phyloP scores from a whole-genome alignment of 2,888 invertebrate genomes.

The Sesamia inferens region DNA sequence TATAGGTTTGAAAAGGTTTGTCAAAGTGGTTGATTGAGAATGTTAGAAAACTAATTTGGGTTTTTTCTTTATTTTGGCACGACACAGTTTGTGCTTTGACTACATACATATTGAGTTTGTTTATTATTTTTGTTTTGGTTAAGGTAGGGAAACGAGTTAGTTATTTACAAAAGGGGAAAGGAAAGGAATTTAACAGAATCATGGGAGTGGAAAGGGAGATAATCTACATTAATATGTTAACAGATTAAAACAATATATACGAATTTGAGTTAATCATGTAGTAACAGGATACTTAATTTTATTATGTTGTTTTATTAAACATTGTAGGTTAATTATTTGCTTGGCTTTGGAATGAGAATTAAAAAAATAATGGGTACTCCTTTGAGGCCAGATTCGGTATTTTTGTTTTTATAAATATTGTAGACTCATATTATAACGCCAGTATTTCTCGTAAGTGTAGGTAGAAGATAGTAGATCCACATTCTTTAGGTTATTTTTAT shows the following conservation, averaged over 20 bases:
- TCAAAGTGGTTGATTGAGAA: slow-evolving; percentile 17
- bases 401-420: not conserved
- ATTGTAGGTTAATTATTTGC: not conserved
- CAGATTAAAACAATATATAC: too few species aligned
- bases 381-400: not conserved
- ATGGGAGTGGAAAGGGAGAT: too few species aligned
- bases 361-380: not conserved
- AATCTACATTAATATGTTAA: too few species aligned
- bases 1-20: slow-evolving; percentile 49
- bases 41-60: slow-evolving; percentile 13
- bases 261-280: slow-evolving; percentile 7
- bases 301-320: slow-evolving; percentile 13
- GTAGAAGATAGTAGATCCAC: not conserved
- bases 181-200: too few species aligned
- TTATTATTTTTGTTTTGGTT: too few species aligned
- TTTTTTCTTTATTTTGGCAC: too few species aligned
- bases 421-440: not conserved
- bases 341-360: not conserved
- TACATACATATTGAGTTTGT: too few species aligned
- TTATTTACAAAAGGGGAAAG: too few species aligned
- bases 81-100: too few species aligned
- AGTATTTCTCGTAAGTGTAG: not conserved
- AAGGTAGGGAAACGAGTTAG: too few species aligned
- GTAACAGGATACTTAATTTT: not conserved
- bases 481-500: not conserved